These are phyloP conservation scores for Zaprionus ornatus DNA, from an alignment of 1,140 invertebrate species.

Conservation along the genomic window DNA sequence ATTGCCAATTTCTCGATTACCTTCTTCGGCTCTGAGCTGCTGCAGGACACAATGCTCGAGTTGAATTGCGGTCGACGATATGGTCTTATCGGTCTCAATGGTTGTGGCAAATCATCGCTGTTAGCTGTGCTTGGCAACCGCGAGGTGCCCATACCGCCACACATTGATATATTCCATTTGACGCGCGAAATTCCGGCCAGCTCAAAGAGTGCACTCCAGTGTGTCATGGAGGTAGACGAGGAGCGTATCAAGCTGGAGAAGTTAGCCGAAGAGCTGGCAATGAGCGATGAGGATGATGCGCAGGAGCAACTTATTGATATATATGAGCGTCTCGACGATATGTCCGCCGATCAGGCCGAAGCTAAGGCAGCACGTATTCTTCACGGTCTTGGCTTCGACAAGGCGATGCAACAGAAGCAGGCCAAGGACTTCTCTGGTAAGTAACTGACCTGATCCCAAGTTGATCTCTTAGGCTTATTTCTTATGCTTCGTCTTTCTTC, in stretches of 20 bases:
- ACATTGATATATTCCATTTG: constrained; percentile 99
- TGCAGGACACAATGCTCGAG: constrained; percentile 98
- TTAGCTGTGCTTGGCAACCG: constrained; percentile 95
- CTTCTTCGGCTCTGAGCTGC: constrained; percentile 98
- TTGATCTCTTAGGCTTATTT: background rate
- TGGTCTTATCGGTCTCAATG: constrained; percentile 98
- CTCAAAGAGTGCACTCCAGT: constrained; percentile 95
- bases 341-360: constrained; percentile 97
- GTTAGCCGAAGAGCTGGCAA: constrained; percentile 94
- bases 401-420: constrained; percentile 95
- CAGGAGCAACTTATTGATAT: constrained; percentile 99
- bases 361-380: constrained; percentile 97
- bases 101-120: constrained; percentile 97
- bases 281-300: constrained; percentile 95
- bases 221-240: constrained; percentile 99
- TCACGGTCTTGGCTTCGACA: constrained; percentile 97
- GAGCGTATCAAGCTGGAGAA: constrained; percentile 96
- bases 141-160: constrained; percentile 97
- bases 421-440: constrained; percentile 96
- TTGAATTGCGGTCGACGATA: constrained; percentile 98
- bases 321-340: constrained; percentile 98
- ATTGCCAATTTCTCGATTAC: constrained; percentile 99
- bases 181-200: constrained; percentile 98
- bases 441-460: background rate
- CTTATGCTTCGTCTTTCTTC: background rate